Base-by-base conservation (phyloP, 2,797 vertebrate species). In the Sandelia bainsii region DNA sequence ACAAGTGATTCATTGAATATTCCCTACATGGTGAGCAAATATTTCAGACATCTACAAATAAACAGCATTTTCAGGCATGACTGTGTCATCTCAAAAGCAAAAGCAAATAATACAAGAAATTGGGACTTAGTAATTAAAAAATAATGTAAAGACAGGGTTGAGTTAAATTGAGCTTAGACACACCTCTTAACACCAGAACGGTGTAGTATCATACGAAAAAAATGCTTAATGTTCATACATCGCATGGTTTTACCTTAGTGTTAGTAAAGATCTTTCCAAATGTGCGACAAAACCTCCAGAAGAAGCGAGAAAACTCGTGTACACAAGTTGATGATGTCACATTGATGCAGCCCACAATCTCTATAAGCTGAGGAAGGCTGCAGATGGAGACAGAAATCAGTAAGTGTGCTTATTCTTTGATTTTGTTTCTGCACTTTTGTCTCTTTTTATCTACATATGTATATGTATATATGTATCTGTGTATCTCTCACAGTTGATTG, bases 191-290 rank as follows among this genome's bases (percentile, higher is more conserved):
- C 22, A 37, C 6, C 1, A 52, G 37, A 40, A 6, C 16, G 14
- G n/a, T 45, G 16, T 40, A 1, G 32, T 20, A 37, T 19, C 29
- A 6, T 59, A 29, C 0, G 5, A 19, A 14, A n/a, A 8, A 6
- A 64, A 40, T 25, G 3, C 14, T 46, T 6, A 0, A 8, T 16
- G 19, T 45, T 17, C 9, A 25, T 0, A 8, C 2, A 4, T 39
- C 20, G 13, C 3, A 3, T n/a, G 27, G 20, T 17, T 62, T 67
- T 79, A 92, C 90, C 91, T 93, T 93, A 87, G 98, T 96, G 94
- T 99, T 99, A 22, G 98, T 99, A 92, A 99, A 99, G 85, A 99
- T 98, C 91, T 99, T 99, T 77, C 98, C 98, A 74, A 99, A 99
- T 1, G 98, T 99, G 84, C 98, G 95, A 93, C 98, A 99, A 73